Conservation (phyloP, 2,113 vertebrate species). For the Chrysochloris asiatica region DNA sequence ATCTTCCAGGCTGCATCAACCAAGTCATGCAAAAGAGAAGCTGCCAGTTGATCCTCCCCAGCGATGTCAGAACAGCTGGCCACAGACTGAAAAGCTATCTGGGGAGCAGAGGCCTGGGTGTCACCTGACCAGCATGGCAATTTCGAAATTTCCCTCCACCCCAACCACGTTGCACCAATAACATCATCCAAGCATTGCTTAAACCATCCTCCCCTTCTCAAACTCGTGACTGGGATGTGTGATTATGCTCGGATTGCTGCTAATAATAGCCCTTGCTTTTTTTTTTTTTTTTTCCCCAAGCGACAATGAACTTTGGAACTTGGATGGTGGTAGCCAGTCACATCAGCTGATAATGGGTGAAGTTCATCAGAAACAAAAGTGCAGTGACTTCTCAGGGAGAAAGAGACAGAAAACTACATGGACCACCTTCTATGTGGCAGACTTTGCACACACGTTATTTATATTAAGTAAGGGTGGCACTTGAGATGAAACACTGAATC, state of each 20-base stretch:
- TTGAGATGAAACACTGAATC: neutral
- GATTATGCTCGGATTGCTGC: conserved; percentile 35
- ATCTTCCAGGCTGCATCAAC: neutral
- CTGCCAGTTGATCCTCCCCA: conserved; percentile 38
- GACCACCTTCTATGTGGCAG: neutral
- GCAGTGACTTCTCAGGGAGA: neutral
- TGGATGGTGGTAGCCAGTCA: conserved; percentile 36
- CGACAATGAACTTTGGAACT: conserved; percentile 68
- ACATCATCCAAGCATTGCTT: conserved; percentile 29
- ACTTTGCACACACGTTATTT: neutral
- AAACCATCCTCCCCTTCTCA: conserved; percentile 53
- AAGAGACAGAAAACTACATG: neutral
- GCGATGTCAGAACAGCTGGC: conserved; percentile 21
- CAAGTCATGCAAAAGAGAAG: conserved; percentile 48
- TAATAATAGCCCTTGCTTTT: conserved; percentile 64
- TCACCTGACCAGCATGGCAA: conserved; percentile 51
- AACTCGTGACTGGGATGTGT: conserved; percentile 63
- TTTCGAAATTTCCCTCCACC: conserved; percentile 61
- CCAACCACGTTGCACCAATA: conserved; percentile 45
- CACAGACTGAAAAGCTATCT: conserved; percentile 22
- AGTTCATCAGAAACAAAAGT: conserved; percentile 50
- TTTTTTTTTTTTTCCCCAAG: neutral
- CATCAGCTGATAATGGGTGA: conserved; percentile 33
- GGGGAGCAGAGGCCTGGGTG: neutral
- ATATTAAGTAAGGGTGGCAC: neutral